phyloP scores from a whole-genome alignment of 2,113 vertebrate species.

The Gobiocypris rarus region DNA sequence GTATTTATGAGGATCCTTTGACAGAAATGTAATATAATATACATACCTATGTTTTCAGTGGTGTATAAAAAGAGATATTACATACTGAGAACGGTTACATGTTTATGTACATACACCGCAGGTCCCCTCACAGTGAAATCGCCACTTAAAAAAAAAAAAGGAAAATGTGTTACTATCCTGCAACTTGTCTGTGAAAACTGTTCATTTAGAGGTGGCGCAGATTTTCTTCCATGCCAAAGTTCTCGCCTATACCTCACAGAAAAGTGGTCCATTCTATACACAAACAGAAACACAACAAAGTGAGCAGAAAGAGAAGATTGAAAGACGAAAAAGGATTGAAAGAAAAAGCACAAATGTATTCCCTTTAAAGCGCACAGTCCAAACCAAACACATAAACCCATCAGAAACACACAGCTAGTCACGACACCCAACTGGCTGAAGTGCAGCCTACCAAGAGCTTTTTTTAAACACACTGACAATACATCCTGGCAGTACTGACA shows the following conservation, averaged over 20 bases:
- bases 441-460: not conserved
- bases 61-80: too few relatives aligned
- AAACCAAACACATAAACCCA: not conserved
- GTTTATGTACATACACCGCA: too few relatives aligned
- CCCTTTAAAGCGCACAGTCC: not conserved
- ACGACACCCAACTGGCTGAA: conserved; percentile 1
- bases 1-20: too few relatives aligned
- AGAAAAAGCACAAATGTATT: conserved; percentile 7
- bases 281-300: not conserved
- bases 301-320: not conserved
- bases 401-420: not conserved
- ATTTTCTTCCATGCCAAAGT: not conserved
- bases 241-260: not conserved
- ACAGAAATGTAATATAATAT: too few relatives aligned
- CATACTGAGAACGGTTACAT: too few relatives aligned
- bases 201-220: not conserved
- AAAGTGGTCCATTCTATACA: not conserved
- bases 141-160: too few relatives aligned
- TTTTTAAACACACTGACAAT: conserved; percentile 23
- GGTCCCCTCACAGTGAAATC: too few relatives aligned
- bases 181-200: not conserved
- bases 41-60: too few relatives aligned
- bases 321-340: not conserved
- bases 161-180: not conserved
- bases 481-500: conserved; percentile 25